phyloP scores from a whole-genome alignment of 1,140 invertebrate species.

The Belonocnema kinseyi region DNA sequence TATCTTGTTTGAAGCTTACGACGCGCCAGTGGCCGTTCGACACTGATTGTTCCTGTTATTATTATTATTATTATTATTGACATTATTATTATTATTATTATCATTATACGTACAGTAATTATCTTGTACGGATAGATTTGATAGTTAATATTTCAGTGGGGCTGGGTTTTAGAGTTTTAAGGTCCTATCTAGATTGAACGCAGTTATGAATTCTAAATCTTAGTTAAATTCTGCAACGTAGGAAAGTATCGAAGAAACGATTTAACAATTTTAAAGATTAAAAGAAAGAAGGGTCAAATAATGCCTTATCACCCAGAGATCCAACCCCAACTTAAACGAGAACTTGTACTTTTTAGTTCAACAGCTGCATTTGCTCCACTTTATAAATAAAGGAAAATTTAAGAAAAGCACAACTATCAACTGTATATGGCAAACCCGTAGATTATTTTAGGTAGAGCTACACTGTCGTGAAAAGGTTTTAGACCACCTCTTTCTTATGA shows the following conservation, averaged over 20 bases:
- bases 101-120: conserved; percentile 51
- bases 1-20: no score
- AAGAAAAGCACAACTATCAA: conserved; percentile 57
- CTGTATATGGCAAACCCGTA: conserved; percentile 49
- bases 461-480: no score
- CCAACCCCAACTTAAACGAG: conserved; percentile 62
- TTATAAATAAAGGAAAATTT: conserved; percentile 67
- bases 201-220: conserved; percentile 13
- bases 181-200: conserved; percentile 37
- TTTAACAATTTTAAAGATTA: not conserved
- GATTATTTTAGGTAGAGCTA: conserved; percentile 42
- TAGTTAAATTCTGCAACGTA: conserved; percentile 17
- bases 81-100: conserved; percentile 49
- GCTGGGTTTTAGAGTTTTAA: conserved; percentile 61
- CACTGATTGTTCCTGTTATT: conserved; percentile 50
- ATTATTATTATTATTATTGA: conserved; percentile 52
- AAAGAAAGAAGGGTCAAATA: not conserved
- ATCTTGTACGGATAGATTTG: conserved; percentile 63
- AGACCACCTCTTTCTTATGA: no score
- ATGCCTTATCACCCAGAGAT: conserved; percentile 55
- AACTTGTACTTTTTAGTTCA: conserved; percentile 67
- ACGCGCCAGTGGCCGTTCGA: conserved; percentile 41
- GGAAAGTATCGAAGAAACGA: conserved; percentile 31
- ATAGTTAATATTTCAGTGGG: conserved; percentile 46
- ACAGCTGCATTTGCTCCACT: conserved; percentile 60